These are phyloP conservation scores for Orestias chungarensis DNA, from an alignment of 2,797 vertebrate genomes.

Conservation along the genomic window DNA sequence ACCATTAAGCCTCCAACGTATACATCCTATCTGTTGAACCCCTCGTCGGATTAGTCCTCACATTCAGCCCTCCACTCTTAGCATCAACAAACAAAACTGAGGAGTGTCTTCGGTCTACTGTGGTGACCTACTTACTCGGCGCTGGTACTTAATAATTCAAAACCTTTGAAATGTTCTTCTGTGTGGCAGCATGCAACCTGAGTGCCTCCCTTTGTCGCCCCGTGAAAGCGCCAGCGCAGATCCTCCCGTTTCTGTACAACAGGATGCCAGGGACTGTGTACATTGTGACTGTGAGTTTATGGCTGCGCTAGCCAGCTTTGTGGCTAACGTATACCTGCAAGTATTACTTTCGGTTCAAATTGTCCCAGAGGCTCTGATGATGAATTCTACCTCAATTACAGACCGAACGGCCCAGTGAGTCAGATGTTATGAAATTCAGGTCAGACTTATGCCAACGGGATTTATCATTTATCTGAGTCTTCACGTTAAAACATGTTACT, in stretches of 20 bases:
- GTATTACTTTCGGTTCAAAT: conserved; percentile 30
- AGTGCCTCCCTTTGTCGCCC: conserved; percentile 54
- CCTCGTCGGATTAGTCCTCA: conserved; percentile 52
- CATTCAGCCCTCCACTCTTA: conserved; percentile 64
- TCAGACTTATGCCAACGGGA: conserved; percentile 15
- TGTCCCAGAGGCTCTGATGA: conserved; percentile 21
- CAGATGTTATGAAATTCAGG: conserved; percentile 15
- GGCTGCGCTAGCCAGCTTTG: conserved; percentile 16
- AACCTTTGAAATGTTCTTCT: conserved; percentile 72
- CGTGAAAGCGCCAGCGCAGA: conserved; percentile 53
- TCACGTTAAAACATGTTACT: conserved; percentile 48
- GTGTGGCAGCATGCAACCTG: conserved; percentile 62
- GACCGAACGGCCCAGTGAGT: not conserved
- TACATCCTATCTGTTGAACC: conserved; percentile 18
- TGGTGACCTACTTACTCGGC: conserved; percentile 70
- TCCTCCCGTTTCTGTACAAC: conserved; percentile 51
- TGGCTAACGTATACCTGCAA: conserved; percentile 25
- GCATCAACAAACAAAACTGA: conserved; percentile 60
- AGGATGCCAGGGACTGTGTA: conserved; percentile 14
- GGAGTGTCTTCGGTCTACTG: conserved; percentile 57
- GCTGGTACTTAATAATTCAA: conserved; percentile 74
- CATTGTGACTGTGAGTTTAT: not conserved
- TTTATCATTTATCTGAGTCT: conserved; percentile 36
- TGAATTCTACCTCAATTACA: conserved; percentile 23
- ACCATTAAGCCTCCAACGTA: not conserved